Base-by-base conservation (phyloP, 2,888 invertebrate species). In the Xestia sexstrigata region DNA sequence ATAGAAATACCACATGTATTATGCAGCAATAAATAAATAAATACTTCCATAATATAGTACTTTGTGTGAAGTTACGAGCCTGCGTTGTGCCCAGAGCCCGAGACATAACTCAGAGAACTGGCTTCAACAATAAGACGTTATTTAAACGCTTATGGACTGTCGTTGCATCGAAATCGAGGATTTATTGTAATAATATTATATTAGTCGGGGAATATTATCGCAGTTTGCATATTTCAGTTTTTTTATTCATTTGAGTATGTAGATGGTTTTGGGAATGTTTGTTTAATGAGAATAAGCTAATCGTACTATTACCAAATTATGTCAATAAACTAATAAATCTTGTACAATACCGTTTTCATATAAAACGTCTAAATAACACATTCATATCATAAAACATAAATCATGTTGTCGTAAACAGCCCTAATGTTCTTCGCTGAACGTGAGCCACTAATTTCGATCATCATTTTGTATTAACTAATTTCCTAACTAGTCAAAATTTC, bases 11-110 rank as follows among this genome's bases (percentile, higher is more conserved):
- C 66, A 72, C 67, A 20, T 67, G 26, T 69, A 81, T 62, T 67
- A 69, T 17, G 52, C 67, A 30, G 85, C 85, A 88, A 90, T 90
- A 91, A 90, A 92, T 90, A 90, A 87, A 91, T 90, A 90, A 91
- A 91, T 89, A 90, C 80, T 78, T 79, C 72, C 81, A 83, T 79
- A 83, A 78, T 87, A 89, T 81, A 84, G 81, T 80, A 77, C 83
- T 87, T 88, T 82, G 88, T 75, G 85, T 88, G 90, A 87, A 90
- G 89, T 89, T 85, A 87, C 80, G 87, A 81, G 79, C 63, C 58
- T 71, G 66, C 55, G 49, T 68, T 76, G 79, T 67, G 81, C 79
- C 84, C 84, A 88, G 74, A 79, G 55, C 66, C 60, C 52, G 39
- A 35, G 70, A 68, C 75, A 81, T 86, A 81, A 86, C 70, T 87